phyloP scores from a whole-genome alignment of 2,797 vertebrate genomes.

The Hapalemur alaotrensis region DNA sequence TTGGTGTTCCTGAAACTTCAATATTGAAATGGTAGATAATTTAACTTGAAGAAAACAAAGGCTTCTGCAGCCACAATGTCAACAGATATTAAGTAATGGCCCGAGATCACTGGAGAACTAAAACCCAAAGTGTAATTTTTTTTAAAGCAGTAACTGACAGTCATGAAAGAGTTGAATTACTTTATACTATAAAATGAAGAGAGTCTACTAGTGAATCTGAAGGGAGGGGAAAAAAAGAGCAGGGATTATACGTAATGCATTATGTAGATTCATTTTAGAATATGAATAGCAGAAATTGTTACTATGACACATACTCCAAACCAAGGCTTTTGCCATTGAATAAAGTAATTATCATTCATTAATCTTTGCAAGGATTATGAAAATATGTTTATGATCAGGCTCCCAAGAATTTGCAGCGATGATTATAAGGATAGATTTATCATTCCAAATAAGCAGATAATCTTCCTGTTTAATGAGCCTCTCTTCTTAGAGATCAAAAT shows the following conservation, averaged over 20 bases:
- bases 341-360: conserved; percentile 73
- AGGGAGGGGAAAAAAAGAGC: background rate
- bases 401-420: conserved; percentile 53
- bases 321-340: conserved; percentile 52
- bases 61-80: background rate
- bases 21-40: conserved; percentile 60
- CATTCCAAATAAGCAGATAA: conserved; percentile 64
- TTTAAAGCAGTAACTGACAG: conserved; percentile 45
- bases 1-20: conserved; percentile 44
- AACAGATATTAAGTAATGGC: conserved; percentile 50
- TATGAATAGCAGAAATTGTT: conserved; percentile 59
- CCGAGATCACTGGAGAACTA: background rate
- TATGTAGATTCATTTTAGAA: conserved; percentile 53
- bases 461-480: conserved; percentile 68
- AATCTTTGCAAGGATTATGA: conserved; percentile 55
- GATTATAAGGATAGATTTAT: conserved; percentile 60
- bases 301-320: conserved; percentile 42
- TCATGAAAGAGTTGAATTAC: conserved; percentile 55
- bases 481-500: conserved; percentile 61
- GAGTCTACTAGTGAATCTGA: background rate
- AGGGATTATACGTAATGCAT: conserved; percentile 18
- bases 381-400: conserved; percentile 50
- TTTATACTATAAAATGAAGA: conserved; percentile 40
- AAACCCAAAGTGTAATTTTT: conserved; percentile 15
- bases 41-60: conserved; percentile 57